Evolutionary conservation across 2,797 vertebrate genomes (phyloP).

Genomic region (Paramormyrops hopkinsi): DNA sequence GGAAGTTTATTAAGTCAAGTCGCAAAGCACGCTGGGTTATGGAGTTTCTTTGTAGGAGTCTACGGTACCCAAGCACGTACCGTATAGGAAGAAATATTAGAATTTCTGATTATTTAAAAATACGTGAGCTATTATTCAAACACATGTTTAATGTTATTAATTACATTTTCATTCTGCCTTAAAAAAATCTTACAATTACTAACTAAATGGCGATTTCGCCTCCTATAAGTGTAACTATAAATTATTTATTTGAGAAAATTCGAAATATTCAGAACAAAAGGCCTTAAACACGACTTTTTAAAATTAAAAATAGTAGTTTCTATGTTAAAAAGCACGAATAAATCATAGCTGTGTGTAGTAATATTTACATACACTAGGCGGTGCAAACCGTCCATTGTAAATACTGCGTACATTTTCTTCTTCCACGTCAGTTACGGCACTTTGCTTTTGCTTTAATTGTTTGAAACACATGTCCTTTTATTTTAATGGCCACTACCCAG

Average conservation of each 20-base stretch:
- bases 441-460: neutral
- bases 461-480: neutral
- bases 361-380: neutral
- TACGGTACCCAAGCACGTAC: neutral
- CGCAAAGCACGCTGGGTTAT: conserved; percentile 11
- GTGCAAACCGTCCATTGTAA: neutral
- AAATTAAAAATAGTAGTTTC: neutral
- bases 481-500: neutral
- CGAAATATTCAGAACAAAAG: neutral
- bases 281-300: neutral
- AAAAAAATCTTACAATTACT: neutral
- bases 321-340: neutral
- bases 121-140: neutral
- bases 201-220: neutral
- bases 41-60: neutral
- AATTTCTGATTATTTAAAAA: neutral
- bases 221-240: neutral
- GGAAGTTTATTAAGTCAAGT: conserved; percentile 22
- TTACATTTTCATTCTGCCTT: neutral
- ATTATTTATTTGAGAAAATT: neutral
- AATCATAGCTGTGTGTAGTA: neutral
- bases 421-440: neutral
- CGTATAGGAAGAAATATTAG: neutral
- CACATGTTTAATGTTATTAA: neutral
- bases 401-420: neutral